Evolutionary conservation across 2,797 vertebrate species (phyloP).

Genomic region (Gymnodraco acuticeps): DNA sequence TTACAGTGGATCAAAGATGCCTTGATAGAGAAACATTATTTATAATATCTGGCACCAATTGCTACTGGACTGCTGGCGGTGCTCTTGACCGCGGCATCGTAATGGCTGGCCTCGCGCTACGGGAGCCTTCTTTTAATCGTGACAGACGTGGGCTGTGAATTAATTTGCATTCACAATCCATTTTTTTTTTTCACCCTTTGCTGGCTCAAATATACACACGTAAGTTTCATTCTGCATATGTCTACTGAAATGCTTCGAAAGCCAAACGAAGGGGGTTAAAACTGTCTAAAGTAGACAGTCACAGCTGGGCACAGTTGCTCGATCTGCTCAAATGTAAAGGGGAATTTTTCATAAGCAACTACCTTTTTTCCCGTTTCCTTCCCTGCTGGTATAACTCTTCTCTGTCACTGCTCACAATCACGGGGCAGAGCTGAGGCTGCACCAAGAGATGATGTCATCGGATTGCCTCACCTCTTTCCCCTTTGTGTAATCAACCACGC

Average conservation of each 20-base stretch:
- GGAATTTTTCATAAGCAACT: slow-evolving; percentile 55
- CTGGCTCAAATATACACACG: slow-evolving; percentile 48
- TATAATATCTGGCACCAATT: slow-evolving; percentile 62
- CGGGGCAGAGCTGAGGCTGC: slow-evolving; percentile 46
- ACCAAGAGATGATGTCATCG: slow-evolving; percentile 77
- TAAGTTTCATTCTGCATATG: slow-evolving; percentile 31
- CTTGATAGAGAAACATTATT: slow-evolving; percentile 74
- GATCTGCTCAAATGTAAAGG: slow-evolving; percentile 33
- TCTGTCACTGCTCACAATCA: slow-evolving; percentile 53
- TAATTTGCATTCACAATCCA: slow-evolving; percentile 52
- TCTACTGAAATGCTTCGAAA: slow-evolving; percentile 56
- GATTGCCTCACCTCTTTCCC: slow-evolving; percentile 56
- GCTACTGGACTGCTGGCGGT: slow-evolving; percentile 54
- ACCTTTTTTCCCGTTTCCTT: slow-evolving; percentile 27
- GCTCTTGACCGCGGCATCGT: slow-evolving; percentile 45
- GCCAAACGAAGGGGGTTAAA: slow-evolving; percentile 31
- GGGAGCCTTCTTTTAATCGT: slow-evolving; percentile 52
- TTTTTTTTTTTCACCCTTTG: slow-evolving; percentile 55
- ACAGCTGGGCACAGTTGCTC: slow-evolving; percentile 39
- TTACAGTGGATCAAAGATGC: slow-evolving; percentile 70
- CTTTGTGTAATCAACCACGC: slow-evolving; percentile 66
- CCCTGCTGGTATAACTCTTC: slow-evolving; percentile 52
- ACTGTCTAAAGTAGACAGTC: slow-evolving; percentile 27
- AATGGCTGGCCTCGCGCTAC: slow-evolving; percentile 29
- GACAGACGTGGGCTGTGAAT: slow-evolving; percentile 56